These are phyloP conservation scores for Microplitis manilae DNA, from an alignment of 2,888 invertebrate genomes.

Conservation along the genomic window DNA sequence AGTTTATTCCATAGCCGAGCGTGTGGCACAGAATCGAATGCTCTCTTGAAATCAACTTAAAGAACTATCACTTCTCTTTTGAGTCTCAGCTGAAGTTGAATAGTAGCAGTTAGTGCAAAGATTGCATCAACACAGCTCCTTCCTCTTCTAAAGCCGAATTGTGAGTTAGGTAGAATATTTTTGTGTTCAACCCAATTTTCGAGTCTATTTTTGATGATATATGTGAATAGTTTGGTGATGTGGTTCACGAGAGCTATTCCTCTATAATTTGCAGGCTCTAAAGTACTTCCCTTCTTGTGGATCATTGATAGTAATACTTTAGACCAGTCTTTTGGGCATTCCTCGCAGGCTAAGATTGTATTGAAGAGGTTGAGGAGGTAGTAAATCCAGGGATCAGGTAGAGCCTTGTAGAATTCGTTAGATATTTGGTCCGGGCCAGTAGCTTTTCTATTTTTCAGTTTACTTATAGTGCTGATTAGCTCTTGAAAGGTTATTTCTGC, in stretches of 20 bases:
- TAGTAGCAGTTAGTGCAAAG: conserved; percentile 31
- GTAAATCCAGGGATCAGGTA: too few relatives aligned
- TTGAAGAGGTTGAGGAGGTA: too few relatives aligned
- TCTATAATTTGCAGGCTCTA: conserved; percentile 41
- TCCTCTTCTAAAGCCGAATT: conserved; percentile 44
- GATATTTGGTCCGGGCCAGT: too few relatives aligned
- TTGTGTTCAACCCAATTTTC: conserved; percentile 4
- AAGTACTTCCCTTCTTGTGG: conserved; percentile 38
- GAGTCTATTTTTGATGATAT: conserved; percentile 35
- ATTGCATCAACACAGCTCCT: conserved; percentile 40
- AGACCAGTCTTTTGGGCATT: conserved; percentile 16
- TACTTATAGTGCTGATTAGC: too few relatives aligned
- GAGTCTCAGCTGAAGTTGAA: conserved; percentile 35
- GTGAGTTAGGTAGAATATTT: conserved; percentile 40
- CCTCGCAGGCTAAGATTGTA: too few relatives aligned
- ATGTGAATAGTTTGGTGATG: conserved; percentile 38
- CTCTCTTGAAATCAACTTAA: conserved; percentile 34
- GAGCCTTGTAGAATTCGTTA: too few relatives aligned
- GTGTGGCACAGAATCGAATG: neutral
- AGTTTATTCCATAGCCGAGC: too few relatives aligned
- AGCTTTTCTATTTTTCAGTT: too few relatives aligned
- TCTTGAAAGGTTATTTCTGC: too few relatives aligned
- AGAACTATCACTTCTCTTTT: conserved; percentile 24
- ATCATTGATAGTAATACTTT: conserved; percentile 31
- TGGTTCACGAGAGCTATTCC: conserved; percentile 34